Evolutionary conservation across 1,140 invertebrate genomes (phyloP), one percentile per base, ranked within the genome.

Genomic region (Chionoecetes opilio): DNA sequence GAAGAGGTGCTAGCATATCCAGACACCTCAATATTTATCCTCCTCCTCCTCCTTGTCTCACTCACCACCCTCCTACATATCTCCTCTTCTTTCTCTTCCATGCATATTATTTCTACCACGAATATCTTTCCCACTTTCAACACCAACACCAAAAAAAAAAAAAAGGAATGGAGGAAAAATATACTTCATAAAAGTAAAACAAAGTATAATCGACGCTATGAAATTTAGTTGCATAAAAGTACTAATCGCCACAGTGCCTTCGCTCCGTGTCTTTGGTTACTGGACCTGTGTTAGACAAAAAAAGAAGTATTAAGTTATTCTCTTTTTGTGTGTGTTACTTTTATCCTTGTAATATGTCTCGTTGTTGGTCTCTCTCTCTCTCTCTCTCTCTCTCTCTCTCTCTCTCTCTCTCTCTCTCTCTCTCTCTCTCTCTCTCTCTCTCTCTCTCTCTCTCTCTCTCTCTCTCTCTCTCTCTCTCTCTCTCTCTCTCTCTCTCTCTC

Each of bases 381-480:
- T 86, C 32, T 86, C 85, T 38, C 85, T 86, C 85, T 35, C 35
- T 86, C 85, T 86, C 35, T 86, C 85, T 35, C 35, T 35, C 35
- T 86, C 85, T 86, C 85, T 29, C n/a, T 29, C 32, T 29, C 32
- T 84, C 82, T 84, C 32, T 29, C 32, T 84, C 82, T 84, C n/a
- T 84, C 82, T 29, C 32, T 84, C 82, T 84, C 32, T 84, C n/a
- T 29, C 82, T 29, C n/a, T 84, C n/a, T 84, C 32, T 84, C 82
- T 84, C 32, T 29, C 32, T 84, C n/a, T 84, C 82, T 34, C 82
- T 29, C 32, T 84, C 82, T 84, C 32, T 84, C 82, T 29, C n/a
- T 29, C 32, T 84, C 2, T 85, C 82, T 85, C 82, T 32, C 34
- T 85, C 82, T 85, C 11, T 85, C 14, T 9, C 29, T 3, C 2